Base-by-base conservation (phyloP, 2,113 vertebrate genomes). In the Thinocorus orbignyianus region DNA sequence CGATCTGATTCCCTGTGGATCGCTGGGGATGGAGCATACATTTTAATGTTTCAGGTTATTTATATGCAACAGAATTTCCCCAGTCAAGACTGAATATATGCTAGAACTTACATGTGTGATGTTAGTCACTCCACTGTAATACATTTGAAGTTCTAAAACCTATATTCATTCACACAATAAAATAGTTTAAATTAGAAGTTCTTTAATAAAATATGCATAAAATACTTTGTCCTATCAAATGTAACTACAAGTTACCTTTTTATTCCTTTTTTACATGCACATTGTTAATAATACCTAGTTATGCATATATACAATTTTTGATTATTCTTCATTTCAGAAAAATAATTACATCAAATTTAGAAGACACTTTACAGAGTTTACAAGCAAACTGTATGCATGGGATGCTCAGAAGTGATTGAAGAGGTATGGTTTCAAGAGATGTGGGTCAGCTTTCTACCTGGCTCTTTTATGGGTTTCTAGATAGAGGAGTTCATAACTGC, bases 1-100 rank as follows among this genome's bases (percentile, higher is more conserved):
- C 37, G 74, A 95, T 96, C 93, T 73, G 81, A 92, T 96, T 97
- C 96, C 93, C 90, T 88, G 92, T 95, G 65, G 97, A 90, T 96
- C 4, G 3, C 33, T 80, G 90, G 81, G 85, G 54, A 74, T 73
- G 91, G 31, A 49, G 11, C 88, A 23, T 78, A 64, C 80, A 93
- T 97, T 96, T 96, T 92, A 95, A 95, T 87, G 65, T 60, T 88
- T 77, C 64, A 20, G 33, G 55, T 68, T 95, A 66, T 90, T 86
- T 62, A 61, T 81, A 84, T 86, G 79, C 79, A 77, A 9, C 44
- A 66, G 82, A 73, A 72, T 72, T 66, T 64, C 35, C 30, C 44
- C 55, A 57, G 3, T 55, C 71, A 14, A 35, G 46, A 30, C 20
- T 68, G 70, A 70, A 30, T 37, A 78, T 30, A 15, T 17, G 16